Conservation (phyloP, 2,113 vertebrate species). For the Lagopus muta region DNA sequence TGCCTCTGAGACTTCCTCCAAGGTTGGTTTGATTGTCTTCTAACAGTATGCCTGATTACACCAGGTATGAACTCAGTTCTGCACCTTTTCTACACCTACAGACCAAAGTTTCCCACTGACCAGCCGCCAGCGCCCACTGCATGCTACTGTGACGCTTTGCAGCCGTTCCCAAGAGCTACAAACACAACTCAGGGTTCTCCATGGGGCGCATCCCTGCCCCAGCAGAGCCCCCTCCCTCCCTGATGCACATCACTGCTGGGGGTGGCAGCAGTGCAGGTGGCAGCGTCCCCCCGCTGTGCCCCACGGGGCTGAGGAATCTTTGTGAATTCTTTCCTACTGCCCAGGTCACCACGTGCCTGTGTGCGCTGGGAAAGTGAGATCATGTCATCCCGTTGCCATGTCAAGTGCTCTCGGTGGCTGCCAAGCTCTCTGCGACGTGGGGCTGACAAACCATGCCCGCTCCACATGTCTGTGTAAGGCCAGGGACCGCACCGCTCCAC, state of each 20-base stretch:
- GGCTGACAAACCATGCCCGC: constrained; percentile 42
- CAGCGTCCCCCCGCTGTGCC: accelerated
- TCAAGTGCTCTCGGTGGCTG: not conserved
- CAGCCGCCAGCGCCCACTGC: too few relatives aligned
- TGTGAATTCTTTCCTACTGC: not conserved
- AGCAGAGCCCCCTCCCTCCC: not conserved
- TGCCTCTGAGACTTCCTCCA: not conserved
- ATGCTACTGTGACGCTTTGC: too few relatives aligned
- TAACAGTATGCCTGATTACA: not conserved
- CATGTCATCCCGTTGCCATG: constrained; percentile 39
- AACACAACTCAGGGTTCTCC: too few relatives aligned
- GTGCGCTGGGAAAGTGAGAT: not conserved
- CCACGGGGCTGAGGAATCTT: not conserved
- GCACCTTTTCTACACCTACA: too few relatives aligned
- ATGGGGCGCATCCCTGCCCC: too few relatives aligned
- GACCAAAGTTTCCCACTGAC: too few relatives aligned
- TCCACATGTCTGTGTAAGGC: constrained; percentile 4
- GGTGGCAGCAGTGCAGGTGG: not conserved
- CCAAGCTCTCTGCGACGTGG: not conserved
- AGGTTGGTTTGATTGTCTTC: not conserved
- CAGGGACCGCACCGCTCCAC: not conserved
- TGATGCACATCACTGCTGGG: accelerated
- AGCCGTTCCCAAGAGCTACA: too few relatives aligned
- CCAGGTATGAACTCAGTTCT: accelerated
- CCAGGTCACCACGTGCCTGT: not conserved